Conservation (phyloP, 1,140 invertebrate genomes). For the Trichonephila inaurata region DNA sequence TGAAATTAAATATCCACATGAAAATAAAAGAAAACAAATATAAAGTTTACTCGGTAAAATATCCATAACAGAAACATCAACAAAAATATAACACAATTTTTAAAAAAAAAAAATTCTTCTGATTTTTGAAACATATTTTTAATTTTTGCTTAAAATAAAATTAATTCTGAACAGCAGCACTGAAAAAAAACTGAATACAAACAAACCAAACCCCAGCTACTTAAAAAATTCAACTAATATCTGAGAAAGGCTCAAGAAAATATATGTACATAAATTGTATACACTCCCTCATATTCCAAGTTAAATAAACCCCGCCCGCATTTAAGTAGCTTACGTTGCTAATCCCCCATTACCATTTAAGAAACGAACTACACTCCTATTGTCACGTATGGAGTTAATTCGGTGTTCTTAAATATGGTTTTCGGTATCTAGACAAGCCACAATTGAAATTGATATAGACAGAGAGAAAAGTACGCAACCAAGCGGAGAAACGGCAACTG, state of each 20-base stretch:
- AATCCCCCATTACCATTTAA: neutral
- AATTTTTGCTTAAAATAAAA: too few species aligned
- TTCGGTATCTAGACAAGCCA: neutral
- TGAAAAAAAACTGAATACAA: too few species aligned
- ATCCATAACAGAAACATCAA: too few species aligned
- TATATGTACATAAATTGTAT: neutral
- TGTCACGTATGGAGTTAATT: neutral
- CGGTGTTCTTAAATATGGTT: neutral
- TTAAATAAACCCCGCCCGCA: neutral
- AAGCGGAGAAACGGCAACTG: neutral
- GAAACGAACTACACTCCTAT: neutral
- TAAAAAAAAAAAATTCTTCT: too few species aligned
- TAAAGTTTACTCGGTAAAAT: too few species aligned
- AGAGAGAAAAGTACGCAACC: slow-evolving; percentile 8
- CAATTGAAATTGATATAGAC: slow-evolving; percentile 15
- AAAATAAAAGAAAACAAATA: too few species aligned
- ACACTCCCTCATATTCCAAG: neutral
- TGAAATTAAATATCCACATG: too few species aligned
- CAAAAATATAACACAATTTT: too few species aligned
- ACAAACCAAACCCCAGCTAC: too few species aligned
- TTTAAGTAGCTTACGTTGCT: neutral
- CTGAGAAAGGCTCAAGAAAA: neutral
- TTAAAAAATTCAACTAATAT: too few species aligned
- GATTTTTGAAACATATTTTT: too few species aligned
- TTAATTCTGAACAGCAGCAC: too few species aligned